These are phyloP conservation scores for Glossophaga mutica DNA, from an alignment of 2,797 vertebrate species.

Conservation along the genomic window DNA sequence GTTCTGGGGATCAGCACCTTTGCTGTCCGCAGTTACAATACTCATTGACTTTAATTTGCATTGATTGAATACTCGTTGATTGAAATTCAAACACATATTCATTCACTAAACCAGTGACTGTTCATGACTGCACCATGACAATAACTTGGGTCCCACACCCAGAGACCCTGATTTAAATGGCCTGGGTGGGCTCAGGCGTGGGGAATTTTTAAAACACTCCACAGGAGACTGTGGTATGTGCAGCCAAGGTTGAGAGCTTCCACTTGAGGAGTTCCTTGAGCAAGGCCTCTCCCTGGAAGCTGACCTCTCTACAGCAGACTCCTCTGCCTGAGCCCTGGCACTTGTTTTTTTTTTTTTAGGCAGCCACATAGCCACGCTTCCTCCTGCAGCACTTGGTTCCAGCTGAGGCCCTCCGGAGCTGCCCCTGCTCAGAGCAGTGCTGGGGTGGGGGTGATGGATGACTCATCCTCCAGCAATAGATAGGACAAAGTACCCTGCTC, in stretches of 20 bases:
- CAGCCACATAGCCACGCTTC: background rate
- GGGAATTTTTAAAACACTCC: background rate
- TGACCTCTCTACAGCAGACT: background rate
- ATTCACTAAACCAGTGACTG: background rate
- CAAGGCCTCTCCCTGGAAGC: background rate
- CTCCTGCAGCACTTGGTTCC: background rate
- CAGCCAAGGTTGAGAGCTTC: background rate
- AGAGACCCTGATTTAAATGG: background rate
- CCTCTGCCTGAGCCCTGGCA: background rate
- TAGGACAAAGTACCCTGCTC: background rate
- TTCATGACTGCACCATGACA: background rate
- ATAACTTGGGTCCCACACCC: background rate
- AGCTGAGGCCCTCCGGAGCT: too few species aligned
- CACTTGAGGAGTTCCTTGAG: background rate
- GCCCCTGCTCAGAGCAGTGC: background rate
- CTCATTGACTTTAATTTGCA: background rate
- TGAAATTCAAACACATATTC: background rate
- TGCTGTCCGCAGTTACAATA: background rate
- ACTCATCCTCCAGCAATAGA: background rate
- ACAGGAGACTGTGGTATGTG: too few species aligned
- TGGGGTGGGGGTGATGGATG: too few species aligned
- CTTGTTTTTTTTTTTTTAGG: background rate
- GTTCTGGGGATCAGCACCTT: background rate
- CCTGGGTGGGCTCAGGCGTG: background rate
- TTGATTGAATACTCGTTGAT: background rate